Evolutionary conservation across 2,888 invertebrate species (phyloP).

Genomic region (Machimus rusticus): DNA sequence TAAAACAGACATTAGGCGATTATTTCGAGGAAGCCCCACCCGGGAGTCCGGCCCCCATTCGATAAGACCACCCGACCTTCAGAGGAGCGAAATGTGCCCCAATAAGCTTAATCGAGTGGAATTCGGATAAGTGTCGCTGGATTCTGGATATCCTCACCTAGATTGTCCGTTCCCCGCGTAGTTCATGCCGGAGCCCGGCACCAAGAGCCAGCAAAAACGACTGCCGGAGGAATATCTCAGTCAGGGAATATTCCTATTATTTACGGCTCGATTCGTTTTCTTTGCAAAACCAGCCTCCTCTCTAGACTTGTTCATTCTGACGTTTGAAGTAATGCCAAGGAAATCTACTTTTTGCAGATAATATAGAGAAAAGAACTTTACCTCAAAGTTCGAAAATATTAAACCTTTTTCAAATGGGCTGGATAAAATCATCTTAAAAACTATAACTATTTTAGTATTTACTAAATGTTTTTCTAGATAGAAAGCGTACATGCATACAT

Average conservation of each 20-base stretch:
- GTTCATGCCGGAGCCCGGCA: not conserved
- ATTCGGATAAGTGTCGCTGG: slow-evolving; percentile 41
- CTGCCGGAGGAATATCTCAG: not conserved
- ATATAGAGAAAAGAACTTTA: not conserved
- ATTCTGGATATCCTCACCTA: slow-evolving; percentile 12
- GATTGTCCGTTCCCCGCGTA: slow-evolving; percentile 5
- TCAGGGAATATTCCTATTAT: slow-evolving; percentile 4
- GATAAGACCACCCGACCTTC: not conserved
- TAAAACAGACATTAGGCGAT: slow-evolving; percentile 20
- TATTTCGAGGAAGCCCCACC: not conserved
- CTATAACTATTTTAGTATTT: no score
- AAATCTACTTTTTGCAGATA: not conserved
- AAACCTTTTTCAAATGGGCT: not conserved
- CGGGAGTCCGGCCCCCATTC: not conserved
- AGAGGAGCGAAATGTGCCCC: not conserved
- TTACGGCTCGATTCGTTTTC: not conserved
- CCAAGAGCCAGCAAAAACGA: not conserved
- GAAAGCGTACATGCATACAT: no score
- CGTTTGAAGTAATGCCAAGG: not conserved
- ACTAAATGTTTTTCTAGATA: no score
- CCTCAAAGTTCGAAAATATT: not conserved
- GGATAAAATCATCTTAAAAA: not conserved
- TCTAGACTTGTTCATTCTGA: not conserved
- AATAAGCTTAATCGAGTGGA: slow-evolving; percentile 45
- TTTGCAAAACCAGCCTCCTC: not conserved